These are phyloP conservation scores for Heterochromis multidens DNA, from an alignment of 2,113 vertebrate species.

Conservation along the genomic window DNA sequence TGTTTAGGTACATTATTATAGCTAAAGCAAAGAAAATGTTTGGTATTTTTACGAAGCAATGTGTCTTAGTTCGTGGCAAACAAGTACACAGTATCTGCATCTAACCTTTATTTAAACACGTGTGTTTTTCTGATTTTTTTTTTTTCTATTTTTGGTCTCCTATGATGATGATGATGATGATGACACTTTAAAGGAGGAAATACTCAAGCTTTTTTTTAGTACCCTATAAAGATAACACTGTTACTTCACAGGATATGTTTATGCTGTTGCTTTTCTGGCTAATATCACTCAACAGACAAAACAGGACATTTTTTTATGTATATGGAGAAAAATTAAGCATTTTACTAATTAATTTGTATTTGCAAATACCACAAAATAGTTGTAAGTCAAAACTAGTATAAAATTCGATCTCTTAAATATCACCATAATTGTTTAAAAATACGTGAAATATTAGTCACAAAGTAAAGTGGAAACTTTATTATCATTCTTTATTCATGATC, in stretches of 20 bases:
- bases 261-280: neutral
- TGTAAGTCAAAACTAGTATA: too few species aligned
- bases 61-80: neutral
- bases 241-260: neutral
- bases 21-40: neutral
- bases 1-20: neutral
- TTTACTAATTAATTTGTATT: neutral
- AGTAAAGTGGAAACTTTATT: neutral
- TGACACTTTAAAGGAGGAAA: neutral
- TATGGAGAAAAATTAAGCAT: neutral
- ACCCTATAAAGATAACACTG: neutral
- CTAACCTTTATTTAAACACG: neutral
- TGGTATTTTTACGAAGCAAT: neutral
- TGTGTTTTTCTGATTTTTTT: neutral
- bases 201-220: neutral
- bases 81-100: neutral
- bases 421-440: rapidly evolving
- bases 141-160: neutral
- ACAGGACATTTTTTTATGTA: neutral
- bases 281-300: neutral
- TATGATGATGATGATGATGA: neutral
- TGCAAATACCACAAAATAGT: neutral
- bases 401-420: neutral
- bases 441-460: neutral
- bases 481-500: neutral